Evolutionary conservation across 1,140 invertebrate genomes (phyloP).

Genomic region (Lerema accius): DNA sequence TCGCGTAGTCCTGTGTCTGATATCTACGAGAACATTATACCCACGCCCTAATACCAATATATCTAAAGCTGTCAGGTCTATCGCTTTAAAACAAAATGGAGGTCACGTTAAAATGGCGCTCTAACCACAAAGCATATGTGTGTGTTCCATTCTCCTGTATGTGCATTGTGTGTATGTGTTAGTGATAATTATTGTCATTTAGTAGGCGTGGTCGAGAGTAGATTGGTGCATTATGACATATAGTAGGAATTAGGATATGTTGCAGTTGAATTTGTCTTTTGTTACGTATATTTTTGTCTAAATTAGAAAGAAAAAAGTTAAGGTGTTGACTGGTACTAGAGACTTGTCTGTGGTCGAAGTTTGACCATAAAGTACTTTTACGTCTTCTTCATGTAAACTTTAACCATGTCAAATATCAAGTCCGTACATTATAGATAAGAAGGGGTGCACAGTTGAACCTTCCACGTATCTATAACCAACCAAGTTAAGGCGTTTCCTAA

Average conservation of each 20-base stretch:
- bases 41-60: slow-evolving; percentile 3
- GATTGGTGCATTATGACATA: slow-evolving; percentile 52
- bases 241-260: slow-evolving; percentile 44
- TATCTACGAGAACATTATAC: neutral
- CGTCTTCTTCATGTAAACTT: too few species aligned
- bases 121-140: slow-evolving; percentile 17
- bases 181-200: slow-evolving; percentile 65
- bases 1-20: too few species aligned
- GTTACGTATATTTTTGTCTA: neutral
- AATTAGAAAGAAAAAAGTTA: too few species aligned
- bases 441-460: too few species aligned
- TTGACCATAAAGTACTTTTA: too few species aligned
- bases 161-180: slow-evolving; percentile 43
- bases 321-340: too few species aligned
- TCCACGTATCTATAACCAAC: too few species aligned
- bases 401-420: too few species aligned
- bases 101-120: slow-evolving; percentile 25
- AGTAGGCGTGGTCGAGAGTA: slow-evolving; percentile 57
- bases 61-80: slow-evolving; percentile 22
- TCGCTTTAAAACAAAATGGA: slow-evolving; percentile 29
- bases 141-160: slow-evolving; percentile 38
- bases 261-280: slow-evolving; percentile 27
- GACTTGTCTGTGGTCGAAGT: too few species aligned
- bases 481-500: too few species aligned
- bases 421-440: too few species aligned